Percentiles rank a stretch among this genome's conserved stretches.
Evolutionary conservation across 2,888 invertebrate species (phyloP).

Genomic region (Acleris literana): DNA sequence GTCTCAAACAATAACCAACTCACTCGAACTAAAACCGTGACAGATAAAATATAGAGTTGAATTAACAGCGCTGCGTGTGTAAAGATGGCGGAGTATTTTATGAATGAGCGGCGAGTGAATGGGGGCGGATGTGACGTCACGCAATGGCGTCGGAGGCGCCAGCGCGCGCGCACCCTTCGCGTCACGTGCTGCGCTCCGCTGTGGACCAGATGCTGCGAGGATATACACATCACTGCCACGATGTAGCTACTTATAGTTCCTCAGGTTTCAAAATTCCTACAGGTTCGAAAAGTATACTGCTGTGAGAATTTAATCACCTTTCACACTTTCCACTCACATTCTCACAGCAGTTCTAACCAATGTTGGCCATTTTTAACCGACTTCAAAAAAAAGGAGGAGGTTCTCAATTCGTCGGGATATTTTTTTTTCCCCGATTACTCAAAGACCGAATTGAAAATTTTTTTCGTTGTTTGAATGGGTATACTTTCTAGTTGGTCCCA

Average conservation of each 20-base stretch:
- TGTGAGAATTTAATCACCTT: too few species aligned
- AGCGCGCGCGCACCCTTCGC: constrained; percentile 63
- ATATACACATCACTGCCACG: not conserved
- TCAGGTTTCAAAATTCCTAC: not conserved
- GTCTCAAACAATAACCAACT: not conserved
- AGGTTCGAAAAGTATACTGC: too few species aligned
- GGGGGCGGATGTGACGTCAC: constrained; percentile 71
- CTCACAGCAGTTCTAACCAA: too few species aligned
- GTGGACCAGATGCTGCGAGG: constrained; percentile 9
- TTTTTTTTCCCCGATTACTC: too few species aligned
- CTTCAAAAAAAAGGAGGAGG: too few species aligned
- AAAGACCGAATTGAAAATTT: too few species aligned
- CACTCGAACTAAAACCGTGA: not conserved
- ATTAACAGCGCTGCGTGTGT: not conserved
- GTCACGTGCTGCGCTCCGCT: constrained; percentile 16
- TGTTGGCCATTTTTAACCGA: too few species aligned
- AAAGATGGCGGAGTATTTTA: constrained; percentile 47
- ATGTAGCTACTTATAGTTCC: not conserved
- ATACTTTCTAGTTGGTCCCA: too few species aligned
- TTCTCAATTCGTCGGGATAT: too few species aligned
- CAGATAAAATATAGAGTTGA: not conserved
- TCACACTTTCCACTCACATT: too few species aligned
- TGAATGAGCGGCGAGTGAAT: constrained; percentile 72
- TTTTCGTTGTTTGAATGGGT: too few species aligned
- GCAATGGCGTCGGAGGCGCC: constrained; percentile 52